A percentile compares a stretch with the other conserved stretches of the same genome.
Evolutionary conservation across 2,797 vertebrate genomes (phyloP).

Genomic region (Linurgus olivaceus): DNA sequence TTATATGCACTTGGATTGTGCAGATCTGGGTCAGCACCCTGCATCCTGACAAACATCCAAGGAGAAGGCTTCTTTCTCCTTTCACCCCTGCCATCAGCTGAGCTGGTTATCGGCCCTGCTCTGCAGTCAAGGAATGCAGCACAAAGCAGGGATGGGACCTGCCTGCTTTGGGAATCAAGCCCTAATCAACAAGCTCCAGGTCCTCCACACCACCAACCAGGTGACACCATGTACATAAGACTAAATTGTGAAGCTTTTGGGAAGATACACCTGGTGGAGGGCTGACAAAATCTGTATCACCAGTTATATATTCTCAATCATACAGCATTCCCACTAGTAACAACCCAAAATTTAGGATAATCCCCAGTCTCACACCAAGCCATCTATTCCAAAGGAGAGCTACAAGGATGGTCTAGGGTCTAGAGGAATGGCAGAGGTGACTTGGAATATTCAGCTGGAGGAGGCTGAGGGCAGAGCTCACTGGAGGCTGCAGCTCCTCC

Average conservation of each 20-base stretch:
- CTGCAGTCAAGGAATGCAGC: accelerated
- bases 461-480: not conserved
- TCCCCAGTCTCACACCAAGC: not conserved
- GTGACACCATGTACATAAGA: accelerated
- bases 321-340: not conserved
- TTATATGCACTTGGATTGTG: not conserved
- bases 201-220: not conserved
- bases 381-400: not conserved
- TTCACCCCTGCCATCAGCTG: not conserved
- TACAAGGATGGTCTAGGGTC: not conserved
- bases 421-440: not conserved
- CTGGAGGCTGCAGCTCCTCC: not conserved
- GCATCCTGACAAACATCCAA: slow-evolving; percentile 3
- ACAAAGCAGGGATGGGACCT: not conserved
- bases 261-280: not conserved
- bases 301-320: accelerated
- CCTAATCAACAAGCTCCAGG: not conserved
- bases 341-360: not conserved
- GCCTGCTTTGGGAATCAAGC: not conserved
- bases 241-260: not conserved
- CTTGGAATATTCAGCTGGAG: not conserved
- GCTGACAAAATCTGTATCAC: not conserved
- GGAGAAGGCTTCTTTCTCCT: not conserved
- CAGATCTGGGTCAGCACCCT: slow-evolving; percentile 53
- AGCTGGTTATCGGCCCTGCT: not conserved